phyloP scores from a whole-genome alignment of 2,888 invertebrate genomes.

The Oscheius myriophilus region DNA sequence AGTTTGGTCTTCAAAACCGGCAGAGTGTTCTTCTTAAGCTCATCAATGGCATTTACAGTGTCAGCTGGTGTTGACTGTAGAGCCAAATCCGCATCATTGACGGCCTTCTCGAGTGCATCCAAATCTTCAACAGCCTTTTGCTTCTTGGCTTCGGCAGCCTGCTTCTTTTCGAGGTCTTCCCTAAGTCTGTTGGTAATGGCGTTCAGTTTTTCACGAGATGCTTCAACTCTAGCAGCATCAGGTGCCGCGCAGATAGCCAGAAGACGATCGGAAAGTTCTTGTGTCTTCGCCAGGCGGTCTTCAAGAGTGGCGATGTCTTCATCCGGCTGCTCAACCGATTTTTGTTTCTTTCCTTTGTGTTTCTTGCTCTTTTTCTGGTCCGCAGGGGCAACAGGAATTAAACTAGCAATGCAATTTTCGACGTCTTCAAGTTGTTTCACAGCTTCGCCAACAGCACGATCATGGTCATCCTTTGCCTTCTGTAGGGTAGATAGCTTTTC shows the following conservation, averaged over 20 bases:
- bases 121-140: constrained; percentile 37
- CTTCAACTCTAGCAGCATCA: constrained; percentile 14
- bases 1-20: constrained; percentile 28
- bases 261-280: constrained; percentile 15
- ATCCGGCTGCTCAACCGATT: background rate
- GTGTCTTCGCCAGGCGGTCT: constrained; percentile 16
- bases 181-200: constrained; percentile 31
- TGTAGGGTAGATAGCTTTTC: constrained; percentile 34
- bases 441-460: constrained; percentile 2
- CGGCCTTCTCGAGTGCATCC: constrained; percentile 39
- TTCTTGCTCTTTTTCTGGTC: constrained; percentile 33
- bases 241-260: constrained; percentile 10
- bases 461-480: constrained; percentile 39
- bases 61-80: constrained; percentile 30
- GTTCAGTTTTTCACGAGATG: constrained; percentile 11
- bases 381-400: constrained; percentile 17
- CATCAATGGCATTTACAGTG: constrained; percentile 29
- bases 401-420: constrained; percentile 39
- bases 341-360: constrained; percentile 25
- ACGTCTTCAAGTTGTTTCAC: constrained; percentile 18
- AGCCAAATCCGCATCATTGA: constrained; percentile 39
- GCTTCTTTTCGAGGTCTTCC: constrained; percentile 32
- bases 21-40: constrained; percentile 29
- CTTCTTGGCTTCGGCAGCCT: constrained; percentile 12
- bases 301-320: constrained; percentile 15